Percentiles rank a stretch among this genome's conserved stretches.
These are phyloP conservation scores for Mastomys natalensis DNA, from an alignment of 2,113 vertebrate genomes.

Conservation along the genomic window DNA sequence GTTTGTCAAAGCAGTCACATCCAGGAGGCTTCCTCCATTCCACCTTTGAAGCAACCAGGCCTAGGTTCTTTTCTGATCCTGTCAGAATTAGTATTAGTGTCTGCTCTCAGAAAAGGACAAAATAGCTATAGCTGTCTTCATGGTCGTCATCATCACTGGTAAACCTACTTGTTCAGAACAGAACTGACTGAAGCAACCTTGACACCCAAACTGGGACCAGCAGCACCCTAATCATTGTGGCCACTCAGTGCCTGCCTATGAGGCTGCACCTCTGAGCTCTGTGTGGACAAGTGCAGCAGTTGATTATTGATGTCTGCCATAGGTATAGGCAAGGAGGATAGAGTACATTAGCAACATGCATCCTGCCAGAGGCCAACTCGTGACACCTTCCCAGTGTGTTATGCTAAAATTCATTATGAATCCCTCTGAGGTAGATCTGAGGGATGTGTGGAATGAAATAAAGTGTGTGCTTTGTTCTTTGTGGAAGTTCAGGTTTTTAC, in stretches of 20 bases:
- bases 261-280: neutral
- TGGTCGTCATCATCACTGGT: neutral
- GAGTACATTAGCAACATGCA: neutral
- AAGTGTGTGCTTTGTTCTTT: neutral
- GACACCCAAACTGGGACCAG: neutral
- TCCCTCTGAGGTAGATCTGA: neutral
- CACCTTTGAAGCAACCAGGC: neutral
- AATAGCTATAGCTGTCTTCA: too few relatives aligned
- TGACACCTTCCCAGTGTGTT: neutral
- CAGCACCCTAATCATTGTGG: neutral
- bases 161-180: neutral
- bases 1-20: neutral
- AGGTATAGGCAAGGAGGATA: neutral
- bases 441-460: neutral
- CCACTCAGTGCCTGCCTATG: neutral
- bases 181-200: neutral
- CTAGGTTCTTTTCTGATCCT: neutral
- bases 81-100: neutral
- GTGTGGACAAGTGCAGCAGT: neutral
- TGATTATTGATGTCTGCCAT: conserved; percentile 25
- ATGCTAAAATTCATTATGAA: neutral
- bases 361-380: neutral
- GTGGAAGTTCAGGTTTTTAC: neutral
- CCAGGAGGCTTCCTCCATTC: neutral
- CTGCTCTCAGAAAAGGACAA: neutral